Evolutionary conservation across 1,140 invertebrate species (phyloP).

Genomic region (Apis mellifera): DNA sequence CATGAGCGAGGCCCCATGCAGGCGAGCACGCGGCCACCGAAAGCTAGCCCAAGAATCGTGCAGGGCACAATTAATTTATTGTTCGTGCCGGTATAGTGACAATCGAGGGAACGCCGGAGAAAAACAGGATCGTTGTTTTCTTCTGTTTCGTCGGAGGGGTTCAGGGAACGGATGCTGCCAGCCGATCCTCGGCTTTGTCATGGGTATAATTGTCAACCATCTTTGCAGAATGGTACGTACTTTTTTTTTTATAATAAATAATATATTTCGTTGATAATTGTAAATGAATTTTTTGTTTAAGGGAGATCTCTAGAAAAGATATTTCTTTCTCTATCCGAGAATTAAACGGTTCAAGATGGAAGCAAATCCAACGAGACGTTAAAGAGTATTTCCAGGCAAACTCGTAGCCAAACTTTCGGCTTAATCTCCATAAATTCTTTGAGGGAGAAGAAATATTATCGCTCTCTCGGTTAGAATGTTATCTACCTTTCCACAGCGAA

Average conservation of each 20-base stretch:
- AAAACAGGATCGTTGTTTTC: conserved; percentile 62
- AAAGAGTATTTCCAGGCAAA: neutral
- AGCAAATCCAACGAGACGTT: neutral
- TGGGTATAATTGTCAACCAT: neutral
- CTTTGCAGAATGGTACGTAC: neutral
- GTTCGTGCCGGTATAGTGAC: conserved; percentile 66
- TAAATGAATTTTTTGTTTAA: neutral
- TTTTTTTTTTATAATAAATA: too few relatives aligned
- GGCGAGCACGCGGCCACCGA: conserved; percentile 71
- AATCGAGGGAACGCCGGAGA: conserved; percentile 49
- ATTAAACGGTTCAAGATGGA: neutral
- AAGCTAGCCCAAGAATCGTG: conserved; percentile 68
- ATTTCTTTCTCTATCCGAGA: neutral
- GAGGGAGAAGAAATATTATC: neutral
- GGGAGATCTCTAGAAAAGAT: too few relatives aligned
- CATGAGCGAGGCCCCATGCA: conserved; percentile 69
- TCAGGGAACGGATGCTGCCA: conserved; percentile 31
- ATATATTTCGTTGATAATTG: neutral
- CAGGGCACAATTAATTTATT: conserved; percentile 72
- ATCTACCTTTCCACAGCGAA: neutral
- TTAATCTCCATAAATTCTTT: conserved; percentile 21
- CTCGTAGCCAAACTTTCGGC: neutral
- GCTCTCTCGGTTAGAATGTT: neutral
- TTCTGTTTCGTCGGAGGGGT: conserved; percentile 35
- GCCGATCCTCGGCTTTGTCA: conserved; percentile 33